phyloP scores from a whole-genome alignment of 2,888 invertebrate species.

The Agrochola litura region DNA sequence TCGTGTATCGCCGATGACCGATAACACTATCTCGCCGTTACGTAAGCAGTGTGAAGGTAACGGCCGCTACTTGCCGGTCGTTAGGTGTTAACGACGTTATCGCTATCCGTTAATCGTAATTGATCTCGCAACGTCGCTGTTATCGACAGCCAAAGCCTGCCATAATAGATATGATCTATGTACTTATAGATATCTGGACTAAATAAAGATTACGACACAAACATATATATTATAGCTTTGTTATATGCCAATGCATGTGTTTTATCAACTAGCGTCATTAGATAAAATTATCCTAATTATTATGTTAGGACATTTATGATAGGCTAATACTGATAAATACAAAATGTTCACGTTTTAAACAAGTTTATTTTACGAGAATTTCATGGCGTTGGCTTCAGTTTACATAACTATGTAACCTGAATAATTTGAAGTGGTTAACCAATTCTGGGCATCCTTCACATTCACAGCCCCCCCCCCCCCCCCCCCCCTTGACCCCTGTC shows the following conservation, averaged over 20 bases:
- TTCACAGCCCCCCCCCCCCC: too few species aligned
- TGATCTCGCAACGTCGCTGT: constrained; percentile 52
- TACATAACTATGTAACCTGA: not conserved
- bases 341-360: not conserved
- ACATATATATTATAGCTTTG: constrained; percentile 12
- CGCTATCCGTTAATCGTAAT: constrained; percentile 77
- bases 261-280: constrained; percentile 31
- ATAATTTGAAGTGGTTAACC: not conserved
- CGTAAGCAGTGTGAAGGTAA: constrained; percentile 70
- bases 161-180: constrained; percentile 49
- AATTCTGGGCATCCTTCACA: not conserved
- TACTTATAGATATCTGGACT: constrained; percentile 29
- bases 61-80: constrained; percentile 74
- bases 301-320: constrained; percentile 2
- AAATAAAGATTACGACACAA: constrained; percentile 43
- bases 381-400: not conserved
- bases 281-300: constrained; percentile 12
- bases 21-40: constrained; percentile 65
- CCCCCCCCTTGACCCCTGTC: too few species aligned
- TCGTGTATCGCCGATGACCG: constrained; percentile 42
- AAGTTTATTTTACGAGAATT: not conserved
- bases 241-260: constrained; percentile 5
- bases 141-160: constrained; percentile 50
- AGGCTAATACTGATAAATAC: not conserved
- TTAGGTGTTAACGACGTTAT: constrained; percentile 74